Evolutionary conservation across 2,113 vertebrate genomes (phyloP).

Genomic region (Charina bottae): DNA sequence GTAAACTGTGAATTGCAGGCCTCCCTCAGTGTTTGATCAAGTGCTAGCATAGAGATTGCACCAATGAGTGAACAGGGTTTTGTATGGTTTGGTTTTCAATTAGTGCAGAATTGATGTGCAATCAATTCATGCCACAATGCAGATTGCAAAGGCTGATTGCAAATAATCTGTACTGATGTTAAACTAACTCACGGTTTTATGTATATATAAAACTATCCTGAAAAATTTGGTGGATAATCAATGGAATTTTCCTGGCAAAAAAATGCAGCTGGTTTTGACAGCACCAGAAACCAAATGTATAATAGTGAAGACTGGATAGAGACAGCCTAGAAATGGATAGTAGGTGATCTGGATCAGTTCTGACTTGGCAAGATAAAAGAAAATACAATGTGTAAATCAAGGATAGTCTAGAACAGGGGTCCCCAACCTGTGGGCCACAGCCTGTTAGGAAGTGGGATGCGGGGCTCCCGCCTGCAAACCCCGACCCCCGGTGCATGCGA

Average conservation of each 20-base stretch:
- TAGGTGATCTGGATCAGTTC: neutral
- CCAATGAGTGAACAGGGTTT: neutral
- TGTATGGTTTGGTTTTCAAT: neutral
- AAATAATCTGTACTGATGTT: neutral
- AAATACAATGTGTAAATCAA: neutral
- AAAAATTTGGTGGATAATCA: neutral
- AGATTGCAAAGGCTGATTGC: neutral
- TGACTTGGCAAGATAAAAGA: neutral
- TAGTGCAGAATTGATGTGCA: neutral
- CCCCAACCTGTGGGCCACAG: too few species aligned
- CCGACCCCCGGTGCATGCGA: too few species aligned
- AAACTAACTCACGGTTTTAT: neutral
- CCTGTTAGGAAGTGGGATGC: too few species aligned
- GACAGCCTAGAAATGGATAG: neutral
- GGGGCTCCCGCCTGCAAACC: too few species aligned
- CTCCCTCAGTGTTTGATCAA: neutral
- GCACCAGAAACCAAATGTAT: neutral
- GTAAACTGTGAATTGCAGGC: conserved; percentile 3
- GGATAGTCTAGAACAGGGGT: neutral
- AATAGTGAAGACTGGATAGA: neutral
- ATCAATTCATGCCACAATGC: neutral
- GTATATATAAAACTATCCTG: neutral
- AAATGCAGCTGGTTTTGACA: neutral
- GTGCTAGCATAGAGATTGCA: neutral
- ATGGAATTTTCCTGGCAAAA: neutral